Conservation (phyloP, 2,888 invertebrate species). For the Drosophila limbata region DNA sequence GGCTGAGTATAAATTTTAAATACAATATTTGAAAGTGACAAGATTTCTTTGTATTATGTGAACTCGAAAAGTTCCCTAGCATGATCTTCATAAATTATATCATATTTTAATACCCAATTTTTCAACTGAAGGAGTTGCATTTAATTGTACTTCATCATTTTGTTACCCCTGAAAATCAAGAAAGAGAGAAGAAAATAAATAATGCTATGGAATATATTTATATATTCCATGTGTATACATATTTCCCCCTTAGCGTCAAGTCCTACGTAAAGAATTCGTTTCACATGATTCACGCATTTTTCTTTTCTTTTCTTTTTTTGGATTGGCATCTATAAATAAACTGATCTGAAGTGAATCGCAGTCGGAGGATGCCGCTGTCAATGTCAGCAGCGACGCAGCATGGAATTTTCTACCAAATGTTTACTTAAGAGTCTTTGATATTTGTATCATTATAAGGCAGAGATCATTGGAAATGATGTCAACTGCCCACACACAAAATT, state of each 20-base stretch:
- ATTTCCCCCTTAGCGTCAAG: conserved; percentile 23
- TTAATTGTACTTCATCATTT: conserved; percentile 30
- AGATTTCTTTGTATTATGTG: not conserved
- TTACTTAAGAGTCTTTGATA: conserved; percentile 34
- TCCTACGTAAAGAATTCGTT: conserved; percentile 52
- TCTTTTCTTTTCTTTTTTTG: conserved; percentile 6
- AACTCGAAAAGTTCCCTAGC: not conserved
- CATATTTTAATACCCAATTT: not conserved
- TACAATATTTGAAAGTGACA: no score
- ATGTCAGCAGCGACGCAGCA: conserved; percentile 59
- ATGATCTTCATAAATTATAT: conserved; percentile 3
- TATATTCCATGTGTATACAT: conserved; percentile 1
- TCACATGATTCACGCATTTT: conserved; percentile 58
- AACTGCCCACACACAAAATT: conserved; percentile 36
- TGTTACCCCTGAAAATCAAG: conserved; percentile 8
- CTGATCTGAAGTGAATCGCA: conserved; percentile 39
- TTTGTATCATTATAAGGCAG: conserved; percentile 20
- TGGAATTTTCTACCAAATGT: conserved; percentile 56
- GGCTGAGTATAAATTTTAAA: not conserved
- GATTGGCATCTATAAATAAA: conserved; percentile 60
- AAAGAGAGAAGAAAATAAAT: conserved; percentile 10
- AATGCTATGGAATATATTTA: conserved; percentile 40
- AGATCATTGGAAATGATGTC: conserved; percentile 46
- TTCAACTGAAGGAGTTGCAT: conserved; percentile 18
- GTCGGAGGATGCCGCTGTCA: conserved; percentile 60